Conservation (phyloP, 1,140 invertebrate species). For the Solenopsis invicta region DNA sequence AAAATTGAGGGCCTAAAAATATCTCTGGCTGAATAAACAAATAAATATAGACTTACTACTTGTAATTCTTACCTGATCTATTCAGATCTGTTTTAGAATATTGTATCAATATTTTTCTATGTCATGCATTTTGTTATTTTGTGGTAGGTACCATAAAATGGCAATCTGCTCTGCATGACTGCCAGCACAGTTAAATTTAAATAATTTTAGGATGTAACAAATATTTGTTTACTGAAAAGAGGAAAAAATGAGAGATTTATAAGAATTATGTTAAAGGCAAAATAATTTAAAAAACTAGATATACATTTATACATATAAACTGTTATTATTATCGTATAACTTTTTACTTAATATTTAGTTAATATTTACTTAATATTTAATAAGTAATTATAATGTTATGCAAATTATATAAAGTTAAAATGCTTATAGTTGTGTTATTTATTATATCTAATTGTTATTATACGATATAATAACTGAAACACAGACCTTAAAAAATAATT, state of each 20-base stretch:
- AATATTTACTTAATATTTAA: constrained; percentile 21
- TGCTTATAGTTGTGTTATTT: not conserved
- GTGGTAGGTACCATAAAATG: not conserved
- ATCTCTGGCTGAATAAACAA: not conserved
- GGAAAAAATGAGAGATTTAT: not conserved
- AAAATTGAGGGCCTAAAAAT: not conserved
- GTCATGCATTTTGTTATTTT: not conserved
- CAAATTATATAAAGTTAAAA: not conserved
- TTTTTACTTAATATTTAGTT: constrained; percentile 28
- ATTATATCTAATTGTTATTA: not conserved
- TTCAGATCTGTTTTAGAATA: not conserved
- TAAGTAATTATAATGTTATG: not conserved
- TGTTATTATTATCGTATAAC: constrained; percentile 10
- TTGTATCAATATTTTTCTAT: constrained; percentile 1
- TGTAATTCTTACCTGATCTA: not conserved
- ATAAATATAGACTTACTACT: not conserved
- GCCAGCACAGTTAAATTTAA: not conserved
- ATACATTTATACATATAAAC: not conserved
- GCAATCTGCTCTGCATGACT: not conserved
- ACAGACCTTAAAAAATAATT: constrained; percentile 16
- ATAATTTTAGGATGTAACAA: not conserved
- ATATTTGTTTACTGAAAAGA: not conserved
- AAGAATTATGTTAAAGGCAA: not conserved
- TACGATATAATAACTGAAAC: constrained; percentile 29
- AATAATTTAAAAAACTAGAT: constrained; percentile 9